A percentile compares a stretch with the other conserved stretches of the same genome.
These are phyloP conservation scores for Mobula hypostoma DNA, from an alignment of 2,113 vertebrate species.

Conservation along the genomic window DNA sequence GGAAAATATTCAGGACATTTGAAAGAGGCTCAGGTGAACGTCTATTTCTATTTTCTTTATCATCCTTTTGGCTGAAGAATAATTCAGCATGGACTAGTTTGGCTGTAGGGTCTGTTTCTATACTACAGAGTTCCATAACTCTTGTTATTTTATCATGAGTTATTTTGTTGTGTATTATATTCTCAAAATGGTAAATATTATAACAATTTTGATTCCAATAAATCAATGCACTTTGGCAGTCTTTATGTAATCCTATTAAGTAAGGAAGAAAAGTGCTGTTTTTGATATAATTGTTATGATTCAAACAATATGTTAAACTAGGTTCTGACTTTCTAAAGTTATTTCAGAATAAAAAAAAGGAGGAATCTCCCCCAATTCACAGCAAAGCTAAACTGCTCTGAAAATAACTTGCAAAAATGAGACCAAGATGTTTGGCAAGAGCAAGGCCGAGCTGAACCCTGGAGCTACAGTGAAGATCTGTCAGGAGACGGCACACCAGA, in stretches of 20 bases:
- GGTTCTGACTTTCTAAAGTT: not conserved
- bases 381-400: not conserved
- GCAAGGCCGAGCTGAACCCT: not conserved
- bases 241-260: not conserved
- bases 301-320: conserved; percentile 2
- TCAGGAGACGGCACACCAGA: not conserved
- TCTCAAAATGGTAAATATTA: not conserved
- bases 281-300: not conserved
- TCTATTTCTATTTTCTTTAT: no score
- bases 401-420: conserved; percentile 2
- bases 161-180: not conserved
- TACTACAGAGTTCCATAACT: no score
- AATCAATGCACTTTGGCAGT: not conserved
- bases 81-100: no score
- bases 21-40: no score
- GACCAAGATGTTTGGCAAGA: conserved; percentile 26
- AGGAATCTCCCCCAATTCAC: not conserved
- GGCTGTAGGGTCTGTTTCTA: no score
- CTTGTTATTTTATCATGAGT: no score
- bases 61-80: no score
- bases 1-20: no score
- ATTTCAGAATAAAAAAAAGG: not conserved
- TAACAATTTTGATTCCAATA: not conserved
- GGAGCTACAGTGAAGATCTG: not conserved
- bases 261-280: not conserved